phyloP scores from a whole-genome alignment of 2,797 vertebrate genomes.

The Apodemus agrarius region DNA sequence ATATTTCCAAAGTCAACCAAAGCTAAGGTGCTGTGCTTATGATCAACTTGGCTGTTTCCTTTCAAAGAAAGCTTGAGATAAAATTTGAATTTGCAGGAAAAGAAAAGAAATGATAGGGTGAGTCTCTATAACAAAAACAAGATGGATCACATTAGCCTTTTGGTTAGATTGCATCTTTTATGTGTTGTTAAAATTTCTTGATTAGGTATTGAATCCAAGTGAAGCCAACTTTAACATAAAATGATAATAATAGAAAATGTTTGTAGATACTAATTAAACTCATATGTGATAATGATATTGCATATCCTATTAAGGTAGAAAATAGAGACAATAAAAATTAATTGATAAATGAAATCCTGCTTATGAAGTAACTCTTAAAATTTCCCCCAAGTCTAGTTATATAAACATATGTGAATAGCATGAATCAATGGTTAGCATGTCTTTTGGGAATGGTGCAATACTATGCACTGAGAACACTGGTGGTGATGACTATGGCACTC shows the following conservation, averaged over 20 bases:
- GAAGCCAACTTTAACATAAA: conserved; percentile 27
- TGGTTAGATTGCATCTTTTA: not conserved
- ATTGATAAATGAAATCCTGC: not conserved
- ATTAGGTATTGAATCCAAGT: not conserved
- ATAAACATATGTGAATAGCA: not conserved
- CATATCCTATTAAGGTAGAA: not conserved
- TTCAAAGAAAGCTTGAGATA: conserved; percentile 13
- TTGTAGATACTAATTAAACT: conserved; percentile 16
- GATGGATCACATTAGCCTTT: not conserved
- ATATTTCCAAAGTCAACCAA: not conserved
- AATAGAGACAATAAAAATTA: conserved; percentile 8
- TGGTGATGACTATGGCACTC: not conserved
- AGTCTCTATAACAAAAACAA: conserved; percentile 34
- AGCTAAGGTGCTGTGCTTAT: not conserved
- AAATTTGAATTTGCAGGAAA: not conserved
- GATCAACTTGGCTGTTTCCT: not conserved
- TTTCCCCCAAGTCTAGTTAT: not conserved
- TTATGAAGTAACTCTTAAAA: not conserved
- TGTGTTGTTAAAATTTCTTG: conserved; percentile 28
- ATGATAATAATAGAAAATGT: not conserved
- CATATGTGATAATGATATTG: not conserved
- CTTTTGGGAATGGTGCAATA: not conserved
- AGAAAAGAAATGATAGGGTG: not conserved
- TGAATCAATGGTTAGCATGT: not conserved
- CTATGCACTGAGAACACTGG: not conserved